Conservation (phyloP, 2,797 vertebrate species). For the Hippocampus kuda region DNA sequence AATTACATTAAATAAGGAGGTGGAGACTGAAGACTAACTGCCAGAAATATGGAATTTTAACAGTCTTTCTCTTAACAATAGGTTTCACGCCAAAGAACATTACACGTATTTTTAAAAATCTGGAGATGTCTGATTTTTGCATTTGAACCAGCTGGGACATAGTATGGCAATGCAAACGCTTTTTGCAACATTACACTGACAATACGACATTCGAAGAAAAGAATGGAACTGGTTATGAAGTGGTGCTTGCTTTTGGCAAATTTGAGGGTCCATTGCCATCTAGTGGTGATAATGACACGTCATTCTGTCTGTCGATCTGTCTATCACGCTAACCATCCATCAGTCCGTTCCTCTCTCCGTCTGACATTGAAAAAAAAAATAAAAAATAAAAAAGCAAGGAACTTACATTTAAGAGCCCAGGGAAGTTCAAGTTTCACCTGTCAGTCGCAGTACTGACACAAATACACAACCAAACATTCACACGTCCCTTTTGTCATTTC, state of each 20-base stretch:
- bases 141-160: neutral
- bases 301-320: too few relatives aligned
- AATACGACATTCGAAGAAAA: neutral
- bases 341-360: neutral
- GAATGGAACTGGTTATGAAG: neutral
- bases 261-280: neutral
- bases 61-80: too few relatives aligned
- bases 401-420: too few relatives aligned
- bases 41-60: too few relatives aligned
- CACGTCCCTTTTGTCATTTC: too few relatives aligned
- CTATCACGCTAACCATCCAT: neutral
- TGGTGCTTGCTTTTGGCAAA: neutral
- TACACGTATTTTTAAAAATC: neutral
- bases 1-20: too few relatives aligned
- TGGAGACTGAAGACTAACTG: too few relatives aligned
- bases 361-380: neutral
- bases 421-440: neutral
- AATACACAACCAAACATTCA: too few relatives aligned
- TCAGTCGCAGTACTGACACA: neutral
- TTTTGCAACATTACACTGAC: neutral
- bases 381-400: neutral
- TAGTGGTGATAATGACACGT: neutral
- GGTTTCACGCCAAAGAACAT: too few relatives aligned
- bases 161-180: neutral
- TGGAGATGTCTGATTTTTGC: neutral